Evolutionary conservation across 1,140 invertebrate species (phyloP).

Genomic region (Rhopalosiphum maidis): DNA sequence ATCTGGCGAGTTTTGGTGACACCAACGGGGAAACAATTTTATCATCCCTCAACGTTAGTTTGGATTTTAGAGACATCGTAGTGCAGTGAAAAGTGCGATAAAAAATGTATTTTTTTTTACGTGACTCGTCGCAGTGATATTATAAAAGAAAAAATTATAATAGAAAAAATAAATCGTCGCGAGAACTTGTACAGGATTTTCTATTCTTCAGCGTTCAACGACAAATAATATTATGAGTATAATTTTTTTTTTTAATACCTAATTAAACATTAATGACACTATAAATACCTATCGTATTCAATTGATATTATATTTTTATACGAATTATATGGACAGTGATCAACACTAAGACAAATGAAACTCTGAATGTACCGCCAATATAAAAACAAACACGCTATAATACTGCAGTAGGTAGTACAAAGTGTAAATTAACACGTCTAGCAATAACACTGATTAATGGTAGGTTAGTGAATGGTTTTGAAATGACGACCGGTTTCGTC

Average conservation of each 20-base stretch:
- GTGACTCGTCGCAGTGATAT: not conserved
- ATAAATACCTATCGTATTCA: not conserved
- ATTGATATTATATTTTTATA: not conserved
- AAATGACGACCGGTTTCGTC: conserved; percentile 51
- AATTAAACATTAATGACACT: not conserved
- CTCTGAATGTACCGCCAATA: not conserved
- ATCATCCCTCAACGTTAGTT: not conserved
- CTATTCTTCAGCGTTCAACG: not conserved
- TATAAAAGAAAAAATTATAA: not conserved
- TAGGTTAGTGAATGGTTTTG: conserved; percentile 38
- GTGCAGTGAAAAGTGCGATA: not conserved
- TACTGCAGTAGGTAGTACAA: conserved; percentile 27
- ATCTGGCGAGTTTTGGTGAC: not conserved
- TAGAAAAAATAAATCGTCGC: not conserved
- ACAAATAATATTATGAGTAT: not conserved
- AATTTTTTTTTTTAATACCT: not conserved
- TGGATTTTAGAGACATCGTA: not conserved
- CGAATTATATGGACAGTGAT: not conserved
- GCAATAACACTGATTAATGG: conserved; percentile 42
- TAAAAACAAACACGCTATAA: not conserved
- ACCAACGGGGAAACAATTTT: not conserved
- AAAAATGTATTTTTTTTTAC: not conserved
- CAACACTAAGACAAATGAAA: conserved; percentile 4
- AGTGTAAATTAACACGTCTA: conserved; percentile 34
- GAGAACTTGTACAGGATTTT: not conserved